phyloP scores from a whole-genome alignment of 2,113 vertebrate species.

The Boulengeromyrus knoepffleri region DNA sequence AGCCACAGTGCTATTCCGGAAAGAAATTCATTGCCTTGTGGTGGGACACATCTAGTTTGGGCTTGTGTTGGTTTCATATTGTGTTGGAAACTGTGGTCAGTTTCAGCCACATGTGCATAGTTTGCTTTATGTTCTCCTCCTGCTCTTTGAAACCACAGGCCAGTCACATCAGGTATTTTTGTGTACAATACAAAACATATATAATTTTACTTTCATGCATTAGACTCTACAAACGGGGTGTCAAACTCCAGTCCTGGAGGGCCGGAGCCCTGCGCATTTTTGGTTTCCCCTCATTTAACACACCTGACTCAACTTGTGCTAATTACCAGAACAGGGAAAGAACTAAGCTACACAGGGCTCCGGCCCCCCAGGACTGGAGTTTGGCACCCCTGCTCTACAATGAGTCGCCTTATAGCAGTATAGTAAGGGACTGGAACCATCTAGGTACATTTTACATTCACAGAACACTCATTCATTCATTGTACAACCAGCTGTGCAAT shows the following conservation, averaged over 20 bases:
- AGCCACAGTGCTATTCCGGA: background rate
- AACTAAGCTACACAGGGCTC: no score
- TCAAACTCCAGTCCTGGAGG: no score
- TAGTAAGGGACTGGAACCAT: background rate
- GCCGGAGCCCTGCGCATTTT: no score
- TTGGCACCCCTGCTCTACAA: background rate
- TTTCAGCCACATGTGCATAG: background rate
- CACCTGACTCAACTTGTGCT: no score
- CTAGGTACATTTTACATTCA: background rate
- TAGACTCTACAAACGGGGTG: background rate
- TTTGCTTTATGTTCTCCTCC: background rate
- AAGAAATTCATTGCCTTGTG: background rate
- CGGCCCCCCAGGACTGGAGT: no score
- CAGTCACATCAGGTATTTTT: background rate
- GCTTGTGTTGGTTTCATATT: background rate
- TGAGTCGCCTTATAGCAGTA: background rate
- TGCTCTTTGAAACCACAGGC: background rate
- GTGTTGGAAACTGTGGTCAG: background rate
- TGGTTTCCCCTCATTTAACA: no score
- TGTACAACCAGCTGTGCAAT: background rate
- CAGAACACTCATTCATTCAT: background rate
- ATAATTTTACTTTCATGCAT: background rate
- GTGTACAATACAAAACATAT: background rate
- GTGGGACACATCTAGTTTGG: background rate
- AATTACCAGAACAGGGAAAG: no score